Evolutionary conservation across 2,113 vertebrate genomes (phyloP).

Genomic region (Microcebus griseorufus): DNA sequence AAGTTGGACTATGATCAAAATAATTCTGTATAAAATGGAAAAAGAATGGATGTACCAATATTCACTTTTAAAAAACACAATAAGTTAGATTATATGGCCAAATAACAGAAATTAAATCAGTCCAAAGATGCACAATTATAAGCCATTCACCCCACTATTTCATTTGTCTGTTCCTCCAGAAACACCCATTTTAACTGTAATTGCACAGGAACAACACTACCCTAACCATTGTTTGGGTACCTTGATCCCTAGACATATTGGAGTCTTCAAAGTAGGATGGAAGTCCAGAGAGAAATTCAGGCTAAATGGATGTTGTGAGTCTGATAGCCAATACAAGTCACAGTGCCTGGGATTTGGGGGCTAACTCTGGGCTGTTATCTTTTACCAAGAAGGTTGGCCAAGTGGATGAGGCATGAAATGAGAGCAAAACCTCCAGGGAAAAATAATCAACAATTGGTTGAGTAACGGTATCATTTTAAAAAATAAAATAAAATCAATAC

Average conservation of each 20-base stretch:
- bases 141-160: background rate
- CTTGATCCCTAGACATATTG: background rate
- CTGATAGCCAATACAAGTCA: background rate
- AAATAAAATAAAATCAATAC: background rate
- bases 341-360: background rate
- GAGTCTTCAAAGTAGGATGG: background rate
- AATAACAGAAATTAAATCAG: background rate
- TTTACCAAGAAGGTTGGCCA: background rate
- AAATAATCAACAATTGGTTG: background rate
- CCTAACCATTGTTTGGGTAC: background rate
- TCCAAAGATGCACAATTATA: background rate
- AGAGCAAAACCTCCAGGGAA: background rate
- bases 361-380: background rate
- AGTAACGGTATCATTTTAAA: background rate
- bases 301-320: background rate
- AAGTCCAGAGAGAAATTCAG: background rate
- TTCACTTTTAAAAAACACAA: background rate
- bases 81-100: background rate
- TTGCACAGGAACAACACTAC: background rate
- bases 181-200: background rate
- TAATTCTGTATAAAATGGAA: background rate
- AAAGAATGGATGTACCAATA: background rate
- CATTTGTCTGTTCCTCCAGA: background rate
- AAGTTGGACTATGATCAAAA: background rate
- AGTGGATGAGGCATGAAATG: background rate